Evolutionary conservation across 2,113 vertebrate species (phyloP).

Genomic region (Oenanthe melanoleuca): DNA sequence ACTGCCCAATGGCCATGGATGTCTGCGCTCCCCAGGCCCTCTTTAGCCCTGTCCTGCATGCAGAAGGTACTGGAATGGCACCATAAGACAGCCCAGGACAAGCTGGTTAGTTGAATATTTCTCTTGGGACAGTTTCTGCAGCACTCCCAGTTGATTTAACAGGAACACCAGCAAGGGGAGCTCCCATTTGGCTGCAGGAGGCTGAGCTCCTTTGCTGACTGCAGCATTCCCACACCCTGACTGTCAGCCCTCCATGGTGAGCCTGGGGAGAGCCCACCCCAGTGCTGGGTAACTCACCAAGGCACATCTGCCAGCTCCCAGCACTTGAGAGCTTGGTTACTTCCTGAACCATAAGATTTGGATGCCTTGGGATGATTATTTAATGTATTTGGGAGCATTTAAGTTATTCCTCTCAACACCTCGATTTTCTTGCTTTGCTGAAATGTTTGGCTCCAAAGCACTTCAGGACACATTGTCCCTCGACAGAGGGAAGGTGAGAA

Average conservation of each 20-base stretch:
- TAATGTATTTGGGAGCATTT: background rate
- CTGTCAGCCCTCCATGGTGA: background rate
- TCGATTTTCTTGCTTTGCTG: background rate
- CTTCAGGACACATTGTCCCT: background rate
- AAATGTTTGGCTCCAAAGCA: background rate
- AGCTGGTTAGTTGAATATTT: background rate
- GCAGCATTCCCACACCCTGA: background rate
- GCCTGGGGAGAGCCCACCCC: background rate
- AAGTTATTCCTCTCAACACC: background rate
- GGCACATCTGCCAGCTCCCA: background rate
- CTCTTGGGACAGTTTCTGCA: background rate
- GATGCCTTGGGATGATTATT: background rate
- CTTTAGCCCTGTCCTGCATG: constrained; percentile 10
- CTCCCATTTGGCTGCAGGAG: background rate
- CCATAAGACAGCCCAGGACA: background rate
- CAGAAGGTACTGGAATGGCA: constrained; percentile 26
- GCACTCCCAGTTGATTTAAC: background rate
- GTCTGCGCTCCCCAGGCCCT: constrained; percentile 46
- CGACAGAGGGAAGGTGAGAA: background rate
- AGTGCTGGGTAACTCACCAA: background rate
- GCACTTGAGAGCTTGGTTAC: background rate
- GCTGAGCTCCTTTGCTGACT: background rate
- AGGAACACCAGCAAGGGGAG: background rate
- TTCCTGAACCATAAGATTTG: background rate
- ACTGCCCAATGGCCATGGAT: constrained; percentile 37